These are phyloP conservation scores for Alligator mississippiensis DNA, from an alignment of 2,113 vertebrate species.

Conservation along the genomic window DNA sequence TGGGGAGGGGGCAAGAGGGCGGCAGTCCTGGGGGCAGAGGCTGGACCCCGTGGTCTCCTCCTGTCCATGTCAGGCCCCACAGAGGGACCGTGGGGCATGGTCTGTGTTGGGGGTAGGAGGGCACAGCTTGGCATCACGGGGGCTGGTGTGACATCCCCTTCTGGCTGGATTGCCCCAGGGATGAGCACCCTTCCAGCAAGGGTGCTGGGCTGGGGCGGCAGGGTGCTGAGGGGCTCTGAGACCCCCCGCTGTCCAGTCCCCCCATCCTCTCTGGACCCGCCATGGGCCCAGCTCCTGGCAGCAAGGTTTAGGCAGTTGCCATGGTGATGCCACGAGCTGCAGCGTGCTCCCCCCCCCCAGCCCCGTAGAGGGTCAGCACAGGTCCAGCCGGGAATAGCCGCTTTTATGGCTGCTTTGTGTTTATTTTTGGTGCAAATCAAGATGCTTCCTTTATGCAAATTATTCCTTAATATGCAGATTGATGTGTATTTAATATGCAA, in stretches of 20 bases:
- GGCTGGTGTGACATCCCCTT: too few relatives aligned
- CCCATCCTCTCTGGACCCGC: too few relatives aligned
- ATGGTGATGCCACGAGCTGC: too few relatives aligned
- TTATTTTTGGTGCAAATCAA: not conserved
- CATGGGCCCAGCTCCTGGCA: too few relatives aligned
- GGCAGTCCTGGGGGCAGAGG: not conserved
- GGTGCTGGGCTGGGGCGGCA: too few relatives aligned
- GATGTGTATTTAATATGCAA: conserved; percentile 61
- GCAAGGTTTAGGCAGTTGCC: too few relatives aligned
- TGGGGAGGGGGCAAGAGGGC: rapidly evolving
- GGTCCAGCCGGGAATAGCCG: not conserved
- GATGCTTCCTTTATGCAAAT: conserved; percentile 38
- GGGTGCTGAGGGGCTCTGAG: not conserved
- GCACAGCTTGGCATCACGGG: not conserved
- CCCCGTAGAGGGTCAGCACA: not conserved
- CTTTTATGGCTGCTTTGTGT: not conserved
- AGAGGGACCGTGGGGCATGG: not conserved
- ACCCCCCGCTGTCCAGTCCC: too few relatives aligned
- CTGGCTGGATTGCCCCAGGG: not conserved
- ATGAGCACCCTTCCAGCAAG: not conserved
- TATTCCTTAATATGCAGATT: conserved; percentile 19
- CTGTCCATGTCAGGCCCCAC: not conserved
- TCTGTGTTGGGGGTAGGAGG: not conserved
- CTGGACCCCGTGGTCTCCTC: not conserved
- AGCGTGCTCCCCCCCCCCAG: not conserved